Base-by-base conservation (phyloP, 1,140 invertebrate genomes). In the Sycobia sp. region DNA sequence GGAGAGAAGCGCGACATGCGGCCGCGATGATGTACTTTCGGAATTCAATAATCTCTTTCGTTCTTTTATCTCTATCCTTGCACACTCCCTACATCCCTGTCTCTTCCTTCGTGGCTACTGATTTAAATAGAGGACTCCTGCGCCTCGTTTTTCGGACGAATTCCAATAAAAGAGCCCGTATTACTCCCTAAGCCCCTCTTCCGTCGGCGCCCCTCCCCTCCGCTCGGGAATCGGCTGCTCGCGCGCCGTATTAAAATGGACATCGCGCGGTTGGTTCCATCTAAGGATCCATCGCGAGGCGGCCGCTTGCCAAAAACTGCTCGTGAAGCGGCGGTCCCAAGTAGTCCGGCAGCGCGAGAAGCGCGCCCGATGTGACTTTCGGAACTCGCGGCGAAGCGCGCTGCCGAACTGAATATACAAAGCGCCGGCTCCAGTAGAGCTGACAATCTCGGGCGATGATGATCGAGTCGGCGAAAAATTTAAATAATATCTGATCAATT, bases 321-420 rank as follows among this genome's bases (percentile, higher is more conserved):
- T 39, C 14, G 9, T 7, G 29, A 32, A 32, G 29, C 29, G 29
- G 29, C 29, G 5, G 29, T 11, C 29, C 22, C 41, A 11, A 16
- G 27, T 29, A 16, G 13, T 29, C 44, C 36, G 8, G 39, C 32
- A 46, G 61, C 68, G 68, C 58, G 67, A 69, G 67, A 68, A 65
- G 67, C 56, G 59, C 55, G 53, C 61, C 66, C 51, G 57, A 32
- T n/a, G n/a, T n/a, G 57, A 59, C 36, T 57, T 46, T 46, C 41
- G 44, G 56, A 46, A 29, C 32, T 47, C 44, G n/a, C n/a, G 58
- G 65, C 62, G 57, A 65, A 67, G 59, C 61, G 41, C 69, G 60
- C n/a, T n/a, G n/a, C n/a, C n/a, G n/a, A n/a, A n/a, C n/a, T n/a
- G n/a, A 67, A 20, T 66, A 63, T 62, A 63, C 39, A 58, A 41